These are phyloP conservation scores for Brachyrhaphis roseni DNA, from an alignment of 2,797 vertebrate genomes.

Conservation along the genomic window DNA sequence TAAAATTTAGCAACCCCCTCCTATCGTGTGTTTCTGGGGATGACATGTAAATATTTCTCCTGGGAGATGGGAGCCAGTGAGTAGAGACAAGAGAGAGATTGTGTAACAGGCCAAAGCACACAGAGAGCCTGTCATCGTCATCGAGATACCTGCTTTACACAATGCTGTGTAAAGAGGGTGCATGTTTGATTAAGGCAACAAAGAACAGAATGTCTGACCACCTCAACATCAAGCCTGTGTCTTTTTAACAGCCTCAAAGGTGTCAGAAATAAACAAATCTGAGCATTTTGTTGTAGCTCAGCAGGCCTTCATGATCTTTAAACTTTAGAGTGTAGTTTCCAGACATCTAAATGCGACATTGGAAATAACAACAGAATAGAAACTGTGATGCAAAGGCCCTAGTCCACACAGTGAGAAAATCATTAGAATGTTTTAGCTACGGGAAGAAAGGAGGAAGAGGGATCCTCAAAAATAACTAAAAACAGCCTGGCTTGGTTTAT, in stretches of 20 bases:
- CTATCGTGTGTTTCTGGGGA: constrained; percentile 1
- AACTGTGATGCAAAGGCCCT: constrained; percentile 6
- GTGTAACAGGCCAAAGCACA: constrained; percentile 56
- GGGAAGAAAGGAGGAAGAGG: not conserved
- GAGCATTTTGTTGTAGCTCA: not conserved
- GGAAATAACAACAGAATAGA: constrained; percentile 17
- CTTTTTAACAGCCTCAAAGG: constrained; percentile 11
- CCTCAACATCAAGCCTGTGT: not conserved
- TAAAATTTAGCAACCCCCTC: constrained; percentile 1
- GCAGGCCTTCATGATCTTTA: not conserved
- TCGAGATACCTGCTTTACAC: constrained; percentile 18
- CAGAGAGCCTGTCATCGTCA: constrained; percentile 51
- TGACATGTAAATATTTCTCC: constrained; percentile 27
- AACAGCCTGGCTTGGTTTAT: not conserved
- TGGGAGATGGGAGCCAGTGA: constrained; percentile 26
- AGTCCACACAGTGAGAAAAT: not conserved
- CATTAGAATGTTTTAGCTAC: not conserved
- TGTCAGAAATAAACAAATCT: not conserved
- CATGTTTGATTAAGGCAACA: constrained; percentile 25
- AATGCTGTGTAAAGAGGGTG: constrained; percentile 3
- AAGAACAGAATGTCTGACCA: constrained; percentile 25
- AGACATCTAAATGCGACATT: constrained; percentile 5
- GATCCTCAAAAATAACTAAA: not conserved
- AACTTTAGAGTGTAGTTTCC: not conserved
- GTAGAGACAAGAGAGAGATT: constrained; percentile 34